Conservation (phyloP, 2,113 vertebrate species). For the Bubalus kerabau region DNA sequence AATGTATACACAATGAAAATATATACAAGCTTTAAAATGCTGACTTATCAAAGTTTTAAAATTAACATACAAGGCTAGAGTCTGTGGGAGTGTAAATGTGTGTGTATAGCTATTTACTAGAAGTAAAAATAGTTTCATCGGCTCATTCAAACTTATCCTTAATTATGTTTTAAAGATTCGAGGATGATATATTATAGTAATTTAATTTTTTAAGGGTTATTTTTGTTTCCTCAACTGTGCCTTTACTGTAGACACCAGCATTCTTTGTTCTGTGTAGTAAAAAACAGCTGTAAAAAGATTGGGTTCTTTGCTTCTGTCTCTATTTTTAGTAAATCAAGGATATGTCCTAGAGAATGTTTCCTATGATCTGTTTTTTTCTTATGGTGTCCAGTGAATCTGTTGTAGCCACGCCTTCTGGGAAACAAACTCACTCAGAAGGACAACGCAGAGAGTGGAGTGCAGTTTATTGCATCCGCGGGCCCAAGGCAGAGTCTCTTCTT, state of each 20-base stretch:
- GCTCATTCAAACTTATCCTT: neutral
- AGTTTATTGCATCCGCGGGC: fast-evolving
- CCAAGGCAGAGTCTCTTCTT: too few relatives aligned
- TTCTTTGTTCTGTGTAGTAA: slow-evolving; percentile 24
- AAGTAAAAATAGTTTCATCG: neutral
- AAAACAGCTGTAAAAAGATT: neutral
- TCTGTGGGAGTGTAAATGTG: neutral
- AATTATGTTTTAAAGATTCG: slow-evolving; percentile 8
- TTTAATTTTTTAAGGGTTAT: slow-evolving; percentile 11
- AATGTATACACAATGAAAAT: neutral
- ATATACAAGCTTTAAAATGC: neutral
- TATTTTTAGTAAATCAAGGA: slow-evolving; percentile 30
- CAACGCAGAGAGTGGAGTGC: too few relatives aligned
- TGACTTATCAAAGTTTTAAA: neutral
- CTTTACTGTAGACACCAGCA: neutral
- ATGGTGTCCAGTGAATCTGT: neutral
- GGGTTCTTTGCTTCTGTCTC: slow-evolving; percentile 11
- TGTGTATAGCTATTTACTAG: neutral
- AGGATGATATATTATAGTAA: neutral
- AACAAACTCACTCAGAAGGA: too few relatives aligned
- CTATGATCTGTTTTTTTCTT: neutral
- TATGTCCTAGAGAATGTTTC: slow-evolving; percentile 19
- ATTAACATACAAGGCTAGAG: neutral
- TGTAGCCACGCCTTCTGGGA: too few relatives aligned
- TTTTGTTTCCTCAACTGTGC: neutral